phyloP scores from a whole-genome alignment of 2,113 vertebrate species.

The Oryctolagus cuniculus region DNA sequence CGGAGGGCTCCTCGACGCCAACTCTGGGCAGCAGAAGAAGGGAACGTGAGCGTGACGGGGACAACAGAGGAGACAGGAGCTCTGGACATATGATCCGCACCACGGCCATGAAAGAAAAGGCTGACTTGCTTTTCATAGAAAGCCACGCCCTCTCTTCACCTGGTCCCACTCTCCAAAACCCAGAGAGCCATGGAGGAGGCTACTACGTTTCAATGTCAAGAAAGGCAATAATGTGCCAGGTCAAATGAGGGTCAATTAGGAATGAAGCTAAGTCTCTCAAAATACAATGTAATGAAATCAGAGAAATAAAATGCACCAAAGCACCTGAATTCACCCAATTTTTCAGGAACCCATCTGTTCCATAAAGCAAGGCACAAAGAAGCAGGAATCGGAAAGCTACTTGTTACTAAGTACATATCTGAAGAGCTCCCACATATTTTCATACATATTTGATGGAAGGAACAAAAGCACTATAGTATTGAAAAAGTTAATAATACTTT shows the following conservation, averaged over 20 bases:
- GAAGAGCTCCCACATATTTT: constrained; percentile 19
- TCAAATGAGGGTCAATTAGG: constrained; percentile 39
- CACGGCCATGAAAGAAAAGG: neutral
- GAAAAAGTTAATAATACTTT: constrained; percentile 39
- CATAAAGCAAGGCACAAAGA: constrained; percentile 54
- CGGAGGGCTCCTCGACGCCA: constrained; percentile 87
- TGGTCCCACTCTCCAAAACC: constrained; percentile 20
- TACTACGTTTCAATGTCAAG: constrained; percentile 2
- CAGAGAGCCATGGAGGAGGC: neutral
- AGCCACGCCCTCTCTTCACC: neutral
- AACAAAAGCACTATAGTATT: constrained; percentile 43
- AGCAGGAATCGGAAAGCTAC: constrained; percentile 23
- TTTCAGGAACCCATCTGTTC: constrained; percentile 61
- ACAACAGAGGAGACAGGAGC: constrained; percentile 50
- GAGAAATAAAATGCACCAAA: constrained; percentile 15
- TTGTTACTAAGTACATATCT: constrained; percentile 28
- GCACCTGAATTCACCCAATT: constrained; percentile 16
- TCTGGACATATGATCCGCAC: constrained; percentile 23
- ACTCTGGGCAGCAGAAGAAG: constrained; percentile 92
- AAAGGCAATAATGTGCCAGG: constrained; percentile 31
- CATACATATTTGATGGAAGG: constrained; percentile 49
- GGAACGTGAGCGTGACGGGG: constrained; percentile 84
- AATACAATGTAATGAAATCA: constrained; percentile 50
- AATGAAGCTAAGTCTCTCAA: constrained; percentile 21
- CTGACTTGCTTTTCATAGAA: neutral